phyloP scores from a whole-genome alignment of 1,140 invertebrate species.

The Homalodisca vitripennis region DNA sequence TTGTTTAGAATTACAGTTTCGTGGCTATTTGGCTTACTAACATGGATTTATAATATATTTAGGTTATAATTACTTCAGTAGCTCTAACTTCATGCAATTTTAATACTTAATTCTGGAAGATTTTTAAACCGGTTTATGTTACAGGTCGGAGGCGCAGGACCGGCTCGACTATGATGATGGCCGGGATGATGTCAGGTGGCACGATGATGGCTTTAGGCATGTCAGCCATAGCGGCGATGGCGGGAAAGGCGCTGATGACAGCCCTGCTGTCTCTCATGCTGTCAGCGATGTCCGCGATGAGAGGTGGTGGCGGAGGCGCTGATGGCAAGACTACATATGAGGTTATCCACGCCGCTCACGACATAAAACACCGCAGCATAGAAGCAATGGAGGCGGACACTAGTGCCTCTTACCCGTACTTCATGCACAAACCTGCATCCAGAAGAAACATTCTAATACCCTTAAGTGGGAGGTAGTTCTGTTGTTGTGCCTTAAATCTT shows the following conservation, averaged over 20 bases:
- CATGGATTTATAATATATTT: too few relatives aligned
- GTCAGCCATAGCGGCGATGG: conserved; percentile 69
- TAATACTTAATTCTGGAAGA: too few relatives aligned
- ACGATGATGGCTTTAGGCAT: conserved; percentile 73
- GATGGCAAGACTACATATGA: conserved; percentile 68
- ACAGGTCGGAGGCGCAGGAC: not conserved
- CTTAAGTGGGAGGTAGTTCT: not conserved
- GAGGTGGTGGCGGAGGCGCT: conserved; percentile 49
- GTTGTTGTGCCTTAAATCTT: too few relatives aligned
- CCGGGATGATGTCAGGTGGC: conserved; percentile 55
- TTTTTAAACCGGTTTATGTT: too few relatives aligned
- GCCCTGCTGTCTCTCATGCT: conserved; percentile 74
- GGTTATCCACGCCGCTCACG: conserved; percentile 48
- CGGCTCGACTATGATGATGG: conserved; percentile 40
- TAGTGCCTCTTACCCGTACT: not conserved
- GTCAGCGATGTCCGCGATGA: conserved; percentile 72
- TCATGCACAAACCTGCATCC: not conserved
- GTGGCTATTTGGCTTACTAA: too few relatives aligned
- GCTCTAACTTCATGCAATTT: too few relatives aligned
- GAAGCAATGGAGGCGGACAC: not conserved
- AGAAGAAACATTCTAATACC: too few relatives aligned
- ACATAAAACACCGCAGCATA: conserved; percentile 14
- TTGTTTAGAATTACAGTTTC: too few relatives aligned
- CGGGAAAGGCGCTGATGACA: conserved; percentile 81
- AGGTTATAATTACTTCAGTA: too few relatives aligned